These are phyloP conservation scores for Pseudachorutes palmiensis DNA, from an alignment of 1,140 invertebrate species.

Conservation along the genomic window DNA sequence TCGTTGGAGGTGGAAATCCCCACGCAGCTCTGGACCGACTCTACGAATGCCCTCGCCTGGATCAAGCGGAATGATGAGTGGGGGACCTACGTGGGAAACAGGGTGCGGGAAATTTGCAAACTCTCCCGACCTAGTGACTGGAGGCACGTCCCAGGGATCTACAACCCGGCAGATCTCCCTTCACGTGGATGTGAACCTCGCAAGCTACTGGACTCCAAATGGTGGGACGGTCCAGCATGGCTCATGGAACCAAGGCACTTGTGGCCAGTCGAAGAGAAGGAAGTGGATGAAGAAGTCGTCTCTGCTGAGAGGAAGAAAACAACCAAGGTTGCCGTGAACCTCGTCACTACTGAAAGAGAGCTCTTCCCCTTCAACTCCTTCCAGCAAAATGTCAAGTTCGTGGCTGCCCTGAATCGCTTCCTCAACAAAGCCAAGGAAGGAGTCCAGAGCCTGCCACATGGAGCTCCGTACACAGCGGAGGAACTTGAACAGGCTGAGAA, in stretches of 20 bases:
- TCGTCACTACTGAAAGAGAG: neutral
- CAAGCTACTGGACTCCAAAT: constrained; percentile 16
- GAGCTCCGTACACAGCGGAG: neutral
- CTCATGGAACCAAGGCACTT: neutral
- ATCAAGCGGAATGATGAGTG: constrained; percentile 36
- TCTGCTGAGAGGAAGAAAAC: constrained; percentile 13
- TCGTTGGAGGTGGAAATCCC: constrained; percentile 19
- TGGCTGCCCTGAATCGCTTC: neutral
- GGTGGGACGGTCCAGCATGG: constrained; percentile 26
- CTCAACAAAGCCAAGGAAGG: neutral
- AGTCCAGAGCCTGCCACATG: neutral
- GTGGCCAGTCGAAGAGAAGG: constrained; percentile 6
- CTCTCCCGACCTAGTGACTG: neutral
- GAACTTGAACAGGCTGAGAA: neutral
- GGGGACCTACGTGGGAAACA: constrained; percentile 35
- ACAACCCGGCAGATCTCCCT: constrained; percentile 25
- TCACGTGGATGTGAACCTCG: constrained; percentile 15
- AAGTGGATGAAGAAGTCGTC: constrained; percentile 6
- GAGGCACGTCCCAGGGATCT: constrained; percentile 15
- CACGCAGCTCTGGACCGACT: constrained; percentile 41
- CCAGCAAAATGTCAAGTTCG: neutral
- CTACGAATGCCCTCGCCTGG: constrained; percentile 39
- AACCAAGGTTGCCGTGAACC: neutral
- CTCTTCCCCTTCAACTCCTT: neutral
- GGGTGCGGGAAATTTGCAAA: constrained; percentile 33